Evolutionary conservation across 2,113 vertebrate species (phyloP), one percentile per base, ranked within the genome.

Genomic region (Paradisaea rubra): DNA sequence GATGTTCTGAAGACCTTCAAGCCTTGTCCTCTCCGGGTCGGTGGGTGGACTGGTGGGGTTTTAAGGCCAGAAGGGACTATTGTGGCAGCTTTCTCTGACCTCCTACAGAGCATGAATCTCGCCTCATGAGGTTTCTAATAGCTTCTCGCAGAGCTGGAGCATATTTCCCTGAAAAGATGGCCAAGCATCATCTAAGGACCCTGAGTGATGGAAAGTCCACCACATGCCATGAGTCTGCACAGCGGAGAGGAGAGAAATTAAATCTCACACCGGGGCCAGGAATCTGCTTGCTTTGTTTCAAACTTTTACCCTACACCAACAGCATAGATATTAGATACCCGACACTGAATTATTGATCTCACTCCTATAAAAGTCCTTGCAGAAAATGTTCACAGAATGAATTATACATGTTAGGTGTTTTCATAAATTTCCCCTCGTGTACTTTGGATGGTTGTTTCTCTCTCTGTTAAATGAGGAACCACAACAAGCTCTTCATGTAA

Each of bases 181-280:
- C 44, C 88, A 68, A 86, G 54, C 19, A 65, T 90, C 88, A 69
- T 74, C 64, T 90, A 78, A 90, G 42, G 69, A 90, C 68, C 49
- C n/a, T 45, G 72, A 93, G 90, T 86, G 94, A 95, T 92, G 88
- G 76, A 91, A 81, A 93, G 91, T 69, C 70, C 65, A 86, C 82
- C 90, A 88, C 86, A 95, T 91, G 88, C 90, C 82, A 83, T 6
- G 69, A 88, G 81, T 88, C 77, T 68, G 52, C 85, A 78, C 39
- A 66, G 49, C 0, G 0, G 45, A 94, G 65, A 57, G 52, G 45
- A 80, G 37, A 56, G 72, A 91, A 73, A 95, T 88, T 31, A 86
- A 95, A 68, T 10, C 15, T 13, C 60, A 63, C 35, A 68, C 31
- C 44, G 47, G 52, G 47, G 25, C 41, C 42, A n/a, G 52, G 64